phyloP scores from a whole-genome alignment of 35 echinoderm and acorn worm genomes.

The Lytechinus pictus region DNA sequence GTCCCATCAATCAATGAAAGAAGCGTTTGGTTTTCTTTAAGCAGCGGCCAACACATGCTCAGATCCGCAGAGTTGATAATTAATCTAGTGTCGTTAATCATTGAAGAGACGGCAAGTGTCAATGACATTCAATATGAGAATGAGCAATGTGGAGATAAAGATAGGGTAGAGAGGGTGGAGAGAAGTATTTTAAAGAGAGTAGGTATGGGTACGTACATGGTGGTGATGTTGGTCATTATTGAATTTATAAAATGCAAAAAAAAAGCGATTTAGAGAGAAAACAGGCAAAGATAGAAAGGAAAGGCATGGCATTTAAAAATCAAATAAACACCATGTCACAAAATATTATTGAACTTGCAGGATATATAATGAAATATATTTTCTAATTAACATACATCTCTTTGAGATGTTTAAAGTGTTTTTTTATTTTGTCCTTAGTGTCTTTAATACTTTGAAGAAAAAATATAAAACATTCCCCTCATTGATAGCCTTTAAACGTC shows the following conservation, averaged over 20 bases:
- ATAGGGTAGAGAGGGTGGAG: neutral
- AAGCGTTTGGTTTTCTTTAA: neutral
- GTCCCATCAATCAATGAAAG: neutral
- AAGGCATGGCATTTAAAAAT: neutral
- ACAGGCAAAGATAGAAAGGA: neutral
- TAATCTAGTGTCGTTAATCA: constrained; percentile 19
- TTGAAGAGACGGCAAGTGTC: constrained; percentile 1
- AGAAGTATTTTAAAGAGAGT: neutral
- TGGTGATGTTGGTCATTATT: neutral
- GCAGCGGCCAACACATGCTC: neutral
- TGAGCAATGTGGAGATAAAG: neutral
- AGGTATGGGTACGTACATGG: too few relatives aligned
- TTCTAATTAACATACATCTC: too few relatives aligned
- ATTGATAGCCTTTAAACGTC: neutral
- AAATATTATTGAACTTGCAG: neutral
- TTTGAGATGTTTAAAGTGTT: too few relatives aligned
- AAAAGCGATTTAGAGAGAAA: neutral
- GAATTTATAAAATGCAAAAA: neutral
- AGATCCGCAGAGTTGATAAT: neutral
- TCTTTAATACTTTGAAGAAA: too few relatives aligned
- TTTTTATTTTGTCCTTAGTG: too few relatives aligned
- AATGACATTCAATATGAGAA: neutral
- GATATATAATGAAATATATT: too few relatives aligned
- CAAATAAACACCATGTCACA: neutral
- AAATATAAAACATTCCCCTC: neutral